Evolutionary conservation across 2,888 invertebrate genomes (phyloP), one percentile per base, ranked within the genome.

Genomic region (Dryomyza anilis): DNA sequence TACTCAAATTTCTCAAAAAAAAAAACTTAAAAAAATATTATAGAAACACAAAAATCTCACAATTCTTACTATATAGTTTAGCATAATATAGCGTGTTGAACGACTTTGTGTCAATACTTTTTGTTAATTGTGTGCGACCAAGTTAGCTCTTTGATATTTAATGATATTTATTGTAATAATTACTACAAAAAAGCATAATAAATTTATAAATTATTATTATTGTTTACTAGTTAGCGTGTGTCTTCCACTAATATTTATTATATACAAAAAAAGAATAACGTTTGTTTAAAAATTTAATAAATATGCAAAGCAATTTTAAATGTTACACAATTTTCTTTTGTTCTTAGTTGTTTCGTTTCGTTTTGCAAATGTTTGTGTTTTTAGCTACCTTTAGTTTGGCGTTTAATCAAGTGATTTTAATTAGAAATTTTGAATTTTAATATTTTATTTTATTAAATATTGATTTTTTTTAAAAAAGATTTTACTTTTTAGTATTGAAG

Each of bases 211-310:
- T 60, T 39, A 59, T 67, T 55, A 46, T 55, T 63, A 30, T 61
- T 61, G 48, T 48, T 50, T 57, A n/a, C 52, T 59, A 56, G 48
- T 56, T 48, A 64, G 48, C 58, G 52, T n/a, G n/a, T 58, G 67
- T 68, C 65, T 66, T 66, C 66, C 65, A 66, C 63, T 65, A 63
- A 67, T 66, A 65, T 64, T 64, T 68, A 67, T 60, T n/a, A 50
- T 62, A 58, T 46, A 57, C 36, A 61, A 25, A 43, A 48, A 50
- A 67, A 69, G 45, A 64, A 66, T 67, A 67, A 56, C n/a, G 59
- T 63, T 68, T 59, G 59, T 67, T 67, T 59, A 46, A 57, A 60
- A 58, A 58, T 57, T 64, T 58, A 69, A 69, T 65, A 64, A 64
- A 67, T 33, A 64, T 67, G 50, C 48, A 67, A 66, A n/a, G n/a